These are phyloP conservation scores for Drosophila multiciliata DNA, from an alignment of 2,888 invertebrate genomes.

Conservation along the genomic window DNA sequence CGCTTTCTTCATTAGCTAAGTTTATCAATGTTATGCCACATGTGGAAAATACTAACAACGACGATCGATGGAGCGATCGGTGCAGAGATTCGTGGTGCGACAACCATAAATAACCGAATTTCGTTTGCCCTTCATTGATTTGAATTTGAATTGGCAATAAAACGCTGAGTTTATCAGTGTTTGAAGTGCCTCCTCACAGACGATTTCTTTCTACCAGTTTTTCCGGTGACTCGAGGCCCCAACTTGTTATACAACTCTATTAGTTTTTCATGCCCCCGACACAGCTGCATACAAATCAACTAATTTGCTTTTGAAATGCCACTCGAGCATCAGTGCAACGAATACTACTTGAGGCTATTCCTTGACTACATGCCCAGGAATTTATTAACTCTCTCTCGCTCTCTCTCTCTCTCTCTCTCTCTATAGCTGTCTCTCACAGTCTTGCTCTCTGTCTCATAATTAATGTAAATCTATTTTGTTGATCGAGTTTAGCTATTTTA, in stretches of 20 bases:
- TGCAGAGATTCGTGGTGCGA: slow-evolving; percentile 29
- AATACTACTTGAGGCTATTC: slow-evolving; percentile 25
- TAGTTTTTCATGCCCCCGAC: slow-evolving; percentile 54
- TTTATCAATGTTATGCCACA: slow-evolving; percentile 54
- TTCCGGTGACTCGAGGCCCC: slow-evolving; percentile 24
- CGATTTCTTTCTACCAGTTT: slow-evolving; percentile 63
- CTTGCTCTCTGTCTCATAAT: slow-evolving; percentile 54
- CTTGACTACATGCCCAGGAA: slow-evolving; percentile 25
- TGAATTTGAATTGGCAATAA: slow-evolving; percentile 76
- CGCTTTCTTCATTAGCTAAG: slow-evolving; percentile 36
- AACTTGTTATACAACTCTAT: slow-evolving; percentile 78
- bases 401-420: background rate
- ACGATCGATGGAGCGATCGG: slow-evolving; percentile 30
- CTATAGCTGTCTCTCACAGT: background rate
- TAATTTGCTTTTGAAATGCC: slow-evolving; percentile 59
- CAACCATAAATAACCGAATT: slow-evolving; percentile 49
- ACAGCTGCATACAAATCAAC: slow-evolving; percentile 71
- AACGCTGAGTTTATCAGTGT: slow-evolving; percentile 73
- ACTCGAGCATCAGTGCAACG: slow-evolving; percentile 31
- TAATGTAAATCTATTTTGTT: slow-evolving; percentile 68
- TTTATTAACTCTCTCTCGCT: slow-evolving; percentile 9
- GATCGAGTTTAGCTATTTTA: slow-evolving; percentile 44
- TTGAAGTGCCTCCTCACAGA: slow-evolving; percentile 41
- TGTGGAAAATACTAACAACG: slow-evolving; percentile 34
- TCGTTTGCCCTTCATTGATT: slow-evolving; percentile 49